Base-by-base conservation (phyloP, 2,797 vertebrate species). In the Smutsia temminckii region DNA sequence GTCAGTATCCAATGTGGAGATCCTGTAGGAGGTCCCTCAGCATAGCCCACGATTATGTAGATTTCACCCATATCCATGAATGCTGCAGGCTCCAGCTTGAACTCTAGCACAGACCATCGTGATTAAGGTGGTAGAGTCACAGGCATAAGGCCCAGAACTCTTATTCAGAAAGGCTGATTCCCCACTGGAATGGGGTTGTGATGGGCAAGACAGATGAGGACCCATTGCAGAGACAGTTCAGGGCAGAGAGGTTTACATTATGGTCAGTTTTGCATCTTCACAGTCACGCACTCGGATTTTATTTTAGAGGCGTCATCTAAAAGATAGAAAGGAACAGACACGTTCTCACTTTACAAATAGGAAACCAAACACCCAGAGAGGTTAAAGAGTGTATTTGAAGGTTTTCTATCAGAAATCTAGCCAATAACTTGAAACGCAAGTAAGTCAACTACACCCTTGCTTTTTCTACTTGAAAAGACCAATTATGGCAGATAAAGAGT, bases 401-500 rank as follows among this genome's bases (percentile, higher is more conserved):
- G 46, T 13, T 77, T 81, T 89, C 20, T 51, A 8, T 18, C 23
- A 86, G 25, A 80, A 61, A 3, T 11, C 13, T 42, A 40, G 37
- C n/a, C 46, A 49, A n/a, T 34, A 71, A 46, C 18, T 91, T 86
- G 55, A 78, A 91, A 55, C 17, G 25, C n/a, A 53, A 37, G 5
- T 57, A 83, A 59, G 55, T 59, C 34, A 79, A 40, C 11, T 34
- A 34, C 21, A 32, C 27, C n/a, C 63, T 91, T 91, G 55, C 34
- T 78, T 77, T 88, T 85, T 59, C 78, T 69, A 13, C 64, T 91
- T 83, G 34, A 80, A 95, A 87, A 46, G 27, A n/a, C 74, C 53
- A 6, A 20, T 42, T 57, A 42, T 27, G 32, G 42, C 6, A 42
- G 66, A 49, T 81, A 63, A 75, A n/a, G 64, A 49, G 32, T 88